A percentile compares a stretch with the other conserved stretches of the same genome.
phyloP scores from a whole-genome alignment of 2,113 vertebrate species.

The Psephotus haematonotus region DNA sequence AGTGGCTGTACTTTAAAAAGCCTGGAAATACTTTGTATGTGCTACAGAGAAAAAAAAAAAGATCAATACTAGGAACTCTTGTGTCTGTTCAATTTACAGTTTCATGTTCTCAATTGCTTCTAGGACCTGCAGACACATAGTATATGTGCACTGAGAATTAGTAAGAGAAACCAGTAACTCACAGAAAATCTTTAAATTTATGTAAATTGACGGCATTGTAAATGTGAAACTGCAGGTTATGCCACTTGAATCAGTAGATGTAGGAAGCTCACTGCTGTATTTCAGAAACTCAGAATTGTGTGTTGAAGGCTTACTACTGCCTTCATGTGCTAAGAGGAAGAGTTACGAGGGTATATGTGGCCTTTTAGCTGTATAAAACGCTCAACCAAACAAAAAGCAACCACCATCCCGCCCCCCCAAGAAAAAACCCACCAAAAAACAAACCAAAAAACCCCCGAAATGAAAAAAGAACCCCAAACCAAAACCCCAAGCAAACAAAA shows the following conservation, averaged over 20 bases:
- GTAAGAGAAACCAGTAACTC: not conserved
- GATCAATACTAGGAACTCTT: not conserved
- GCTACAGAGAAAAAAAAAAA: not conserved
- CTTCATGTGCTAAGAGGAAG: not conserved
- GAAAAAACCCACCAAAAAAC: no score
- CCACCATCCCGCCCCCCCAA: not conserved
- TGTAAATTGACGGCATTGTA: not conserved
- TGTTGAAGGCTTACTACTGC: not conserved
- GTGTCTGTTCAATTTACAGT: not conserved
- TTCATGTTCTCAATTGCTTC: not conserved
- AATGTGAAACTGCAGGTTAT: not conserved
- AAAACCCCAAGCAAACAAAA: not conserved
- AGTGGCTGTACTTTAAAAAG: not conserved
- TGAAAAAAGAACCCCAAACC: not conserved
- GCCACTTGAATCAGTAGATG: not conserved
- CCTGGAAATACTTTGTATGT: not conserved
- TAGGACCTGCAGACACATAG: no score
- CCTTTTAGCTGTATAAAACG: not conserved
- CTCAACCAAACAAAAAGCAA: not conserved
- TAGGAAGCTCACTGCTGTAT: not conserved
- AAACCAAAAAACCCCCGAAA: not conserved
- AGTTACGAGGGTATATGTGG: not conserved
- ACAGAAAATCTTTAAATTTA: not conserved
- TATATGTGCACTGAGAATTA: not conserved
- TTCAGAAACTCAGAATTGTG: not conserved